phyloP scores from a whole-genome alignment of 2,797 vertebrate species.

The Macropus fuliginosus region DNA sequence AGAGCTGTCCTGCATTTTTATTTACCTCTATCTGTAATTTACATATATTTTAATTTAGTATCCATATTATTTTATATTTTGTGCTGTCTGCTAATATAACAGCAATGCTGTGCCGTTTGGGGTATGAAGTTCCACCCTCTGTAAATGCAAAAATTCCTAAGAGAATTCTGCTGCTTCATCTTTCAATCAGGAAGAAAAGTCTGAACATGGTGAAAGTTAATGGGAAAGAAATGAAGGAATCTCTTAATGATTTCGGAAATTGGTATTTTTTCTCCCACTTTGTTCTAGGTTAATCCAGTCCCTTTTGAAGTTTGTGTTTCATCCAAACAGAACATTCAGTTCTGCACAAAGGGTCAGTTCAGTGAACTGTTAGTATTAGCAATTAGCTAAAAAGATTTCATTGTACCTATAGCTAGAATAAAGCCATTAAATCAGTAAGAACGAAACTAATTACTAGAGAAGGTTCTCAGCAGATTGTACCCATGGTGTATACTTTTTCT shows the following conservation, averaged over 20 bases:
- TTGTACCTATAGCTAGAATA: neutral
- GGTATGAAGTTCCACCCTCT: neutral
- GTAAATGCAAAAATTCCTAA: neutral
- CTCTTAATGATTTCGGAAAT: neutral
- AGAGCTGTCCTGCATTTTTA: neutral
- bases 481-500: neutral
- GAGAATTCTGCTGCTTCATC: neutral
- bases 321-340: neutral
- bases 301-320: neutral
- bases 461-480: neutral
- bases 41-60: neutral
- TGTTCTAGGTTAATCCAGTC: neutral
- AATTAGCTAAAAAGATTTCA: neutral
- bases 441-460: neutral
- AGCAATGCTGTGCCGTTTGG: neutral
- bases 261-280: neutral
- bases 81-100: neutral
- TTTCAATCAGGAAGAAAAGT: constrained; percentile 33
- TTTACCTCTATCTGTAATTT: neutral
- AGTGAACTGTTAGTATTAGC: neutral
- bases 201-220: neutral
- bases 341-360: neutral
- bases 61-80: neutral
- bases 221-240: neutral
- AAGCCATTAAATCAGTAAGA: constrained; percentile 1